These are phyloP conservation scores for Catocala fraxini DNA, from an alignment of 2,888 invertebrate genomes.

Conservation along the genomic window DNA sequence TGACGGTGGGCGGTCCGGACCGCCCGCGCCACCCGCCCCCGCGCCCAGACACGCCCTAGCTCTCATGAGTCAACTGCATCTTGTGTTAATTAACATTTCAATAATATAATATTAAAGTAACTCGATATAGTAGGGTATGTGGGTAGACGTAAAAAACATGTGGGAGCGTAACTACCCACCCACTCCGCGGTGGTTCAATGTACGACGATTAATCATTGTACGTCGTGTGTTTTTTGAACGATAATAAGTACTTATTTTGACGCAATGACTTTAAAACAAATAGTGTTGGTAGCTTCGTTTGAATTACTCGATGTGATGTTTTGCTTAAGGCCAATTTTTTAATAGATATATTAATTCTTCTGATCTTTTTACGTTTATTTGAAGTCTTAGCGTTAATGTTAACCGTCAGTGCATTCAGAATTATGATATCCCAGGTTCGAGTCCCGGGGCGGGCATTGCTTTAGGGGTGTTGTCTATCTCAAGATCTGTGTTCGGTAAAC, in stretches of 20 bases:
- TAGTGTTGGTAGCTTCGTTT: background rate
- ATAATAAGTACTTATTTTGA: constrained; percentile 20
- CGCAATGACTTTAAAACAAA: constrained; percentile 8
- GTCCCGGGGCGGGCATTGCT: no score
- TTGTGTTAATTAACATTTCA: constrained; percentile 72
- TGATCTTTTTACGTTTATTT: no score
- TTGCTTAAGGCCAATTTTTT: background rate
- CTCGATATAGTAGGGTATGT: constrained; percentile 9
- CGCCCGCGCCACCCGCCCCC: constrained; percentile 81
- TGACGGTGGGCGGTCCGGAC: constrained; percentile 83
- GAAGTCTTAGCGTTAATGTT: no score
- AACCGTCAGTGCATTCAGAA: no score
- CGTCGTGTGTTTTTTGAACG: constrained; percentile 35
- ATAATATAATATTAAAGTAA: constrained; percentile 23
- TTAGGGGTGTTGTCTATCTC: no score
- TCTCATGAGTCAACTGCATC: constrained; percentile 71
- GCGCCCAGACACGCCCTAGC: constrained; percentile 81
- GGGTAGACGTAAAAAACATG: constrained; percentile 35
- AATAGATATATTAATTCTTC: background rate
- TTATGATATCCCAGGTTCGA: no score
- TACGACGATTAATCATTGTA: constrained; percentile 46
- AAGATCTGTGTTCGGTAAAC: no score
- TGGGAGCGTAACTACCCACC: constrained; percentile 48
- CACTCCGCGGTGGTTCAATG: constrained; percentile 44
- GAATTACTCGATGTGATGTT: background rate